phyloP scores from a whole-genome alignment of 2,113 vertebrate genomes.

The Grantiella picta region DNA sequence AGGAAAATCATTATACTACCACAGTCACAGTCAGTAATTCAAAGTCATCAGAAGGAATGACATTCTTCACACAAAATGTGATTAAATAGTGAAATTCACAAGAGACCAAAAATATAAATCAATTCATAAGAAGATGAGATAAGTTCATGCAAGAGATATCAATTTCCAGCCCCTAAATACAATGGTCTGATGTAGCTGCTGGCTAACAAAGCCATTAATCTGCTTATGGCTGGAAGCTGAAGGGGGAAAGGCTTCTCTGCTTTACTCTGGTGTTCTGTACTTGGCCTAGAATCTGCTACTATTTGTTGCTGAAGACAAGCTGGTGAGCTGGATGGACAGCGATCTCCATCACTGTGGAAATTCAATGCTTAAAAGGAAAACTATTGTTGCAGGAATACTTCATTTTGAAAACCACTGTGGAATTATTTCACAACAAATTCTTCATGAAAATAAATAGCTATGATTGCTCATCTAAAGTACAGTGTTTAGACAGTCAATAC shows the following conservation, averaged over 20 bases:
- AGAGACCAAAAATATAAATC: background rate
- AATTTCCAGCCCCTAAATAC: background rate
- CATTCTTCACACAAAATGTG: conserved; percentile 12
- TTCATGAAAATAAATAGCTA: background rate
- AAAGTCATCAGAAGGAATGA: conserved; percentile 24
- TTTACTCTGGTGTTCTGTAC: background rate
- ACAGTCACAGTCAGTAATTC: background rate
- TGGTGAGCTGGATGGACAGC: background rate
- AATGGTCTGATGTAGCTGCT: background rate
- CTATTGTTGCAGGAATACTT: background rate
- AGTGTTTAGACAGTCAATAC: background rate
- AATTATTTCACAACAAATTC: background rate
- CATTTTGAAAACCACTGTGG: background rate
- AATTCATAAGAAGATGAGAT: conserved; percentile 7
- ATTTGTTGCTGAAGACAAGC: background rate
- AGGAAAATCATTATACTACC: background rate
- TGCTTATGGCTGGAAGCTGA: background rate
- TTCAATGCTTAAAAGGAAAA: background rate
- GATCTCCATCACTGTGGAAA: background rate
- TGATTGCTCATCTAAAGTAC: background rate
- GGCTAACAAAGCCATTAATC: conserved; percentile 29
- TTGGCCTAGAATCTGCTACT: background rate
- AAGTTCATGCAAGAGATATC: background rate
- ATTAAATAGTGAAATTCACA: conserved; percentile 21
- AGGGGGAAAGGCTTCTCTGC: background rate